These are phyloP conservation scores for Amorpha juglandis DNA, from an alignment of 2,888 invertebrate species.

Conservation along the genomic window DNA sequence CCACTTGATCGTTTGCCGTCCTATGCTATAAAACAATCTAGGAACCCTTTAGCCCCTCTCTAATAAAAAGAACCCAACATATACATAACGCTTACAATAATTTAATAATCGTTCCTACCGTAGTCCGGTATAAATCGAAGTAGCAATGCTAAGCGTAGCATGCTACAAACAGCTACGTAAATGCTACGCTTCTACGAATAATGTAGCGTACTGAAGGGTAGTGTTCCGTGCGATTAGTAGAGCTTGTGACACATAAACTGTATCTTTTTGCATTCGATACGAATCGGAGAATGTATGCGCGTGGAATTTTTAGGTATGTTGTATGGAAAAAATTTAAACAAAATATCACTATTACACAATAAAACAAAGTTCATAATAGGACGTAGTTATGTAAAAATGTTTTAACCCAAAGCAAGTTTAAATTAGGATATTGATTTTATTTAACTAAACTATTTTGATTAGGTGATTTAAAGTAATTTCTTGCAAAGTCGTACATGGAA, in stretches of 20 bases:
- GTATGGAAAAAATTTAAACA: neutral
- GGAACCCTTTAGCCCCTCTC: too few species aligned
- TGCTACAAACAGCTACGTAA: conserved; percentile 22
- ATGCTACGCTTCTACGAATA: conserved; percentile 21
- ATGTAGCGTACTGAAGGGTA: neutral
- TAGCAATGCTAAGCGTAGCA: neutral
- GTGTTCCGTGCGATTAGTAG: conserved; percentile 6
- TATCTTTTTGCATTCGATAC: neutral
- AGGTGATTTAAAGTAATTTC: too few species aligned
- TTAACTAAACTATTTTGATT: too few species aligned
- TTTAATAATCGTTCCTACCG: too few species aligned
- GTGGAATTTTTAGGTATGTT: neutral
- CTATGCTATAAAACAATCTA: too few species aligned
- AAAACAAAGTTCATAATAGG: neutral
- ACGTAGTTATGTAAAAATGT: too few species aligned
- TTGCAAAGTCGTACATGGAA: too few species aligned
- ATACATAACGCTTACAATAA: too few species aligned
- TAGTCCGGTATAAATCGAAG: neutral
- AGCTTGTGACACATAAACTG: conserved; percentile 20
- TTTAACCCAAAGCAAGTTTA: too few species aligned
- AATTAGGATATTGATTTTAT: too few species aligned
- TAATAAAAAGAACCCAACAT: too few species aligned
- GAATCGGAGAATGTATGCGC: neutral
- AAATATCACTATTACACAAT: neutral
- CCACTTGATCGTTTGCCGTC: too few species aligned